Conservation (phyloP, 2,113 vertebrate genomes). For the Gopherus flavomarginatus region DNA sequence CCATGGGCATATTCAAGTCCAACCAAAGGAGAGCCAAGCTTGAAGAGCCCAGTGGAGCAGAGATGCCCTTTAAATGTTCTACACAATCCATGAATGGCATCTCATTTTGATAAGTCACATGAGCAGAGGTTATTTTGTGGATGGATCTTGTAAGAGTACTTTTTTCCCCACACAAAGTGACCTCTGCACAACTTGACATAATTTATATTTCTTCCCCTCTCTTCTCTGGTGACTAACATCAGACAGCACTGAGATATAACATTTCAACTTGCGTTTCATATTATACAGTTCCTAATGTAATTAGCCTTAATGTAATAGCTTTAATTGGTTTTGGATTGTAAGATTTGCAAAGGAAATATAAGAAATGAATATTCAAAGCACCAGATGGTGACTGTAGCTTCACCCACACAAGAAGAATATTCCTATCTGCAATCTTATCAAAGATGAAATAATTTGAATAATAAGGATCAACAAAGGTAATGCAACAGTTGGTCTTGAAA, state of each 20-base stretch:
- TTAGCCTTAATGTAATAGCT: constrained; percentile 60
- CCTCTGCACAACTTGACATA: not conserved
- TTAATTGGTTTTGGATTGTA: constrained; percentile 68
- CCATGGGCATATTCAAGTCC: not conserved
- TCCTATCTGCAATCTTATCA: constrained; percentile 68
- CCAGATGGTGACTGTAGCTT: constrained; percentile 74
- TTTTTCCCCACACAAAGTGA: constrained; percentile 1
- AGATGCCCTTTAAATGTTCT: not conserved
- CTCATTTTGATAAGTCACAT: not conserved
- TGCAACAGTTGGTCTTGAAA: constrained; percentile 67
- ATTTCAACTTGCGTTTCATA: constrained; percentile 53
- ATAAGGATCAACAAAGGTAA: constrained; percentile 72
- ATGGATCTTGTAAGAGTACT: not conserved
- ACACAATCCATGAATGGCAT: not conserved
- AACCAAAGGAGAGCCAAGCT: not conserved
- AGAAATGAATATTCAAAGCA: constrained; percentile 69
- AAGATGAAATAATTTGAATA: constrained; percentile 72
- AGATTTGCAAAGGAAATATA: constrained; percentile 72
- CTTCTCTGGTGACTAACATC: constrained; percentile 47
- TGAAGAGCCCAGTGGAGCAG: not conserved
- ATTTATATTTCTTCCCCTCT: constrained; percentile 39
- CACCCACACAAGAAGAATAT: constrained; percentile 69
- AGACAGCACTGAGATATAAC: constrained; percentile 42
- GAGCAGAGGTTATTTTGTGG: not conserved
- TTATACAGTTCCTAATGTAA: constrained; percentile 63